Conservation (phyloP, 2,113 vertebrate species). For the Pandion haliaetus region DNA sequence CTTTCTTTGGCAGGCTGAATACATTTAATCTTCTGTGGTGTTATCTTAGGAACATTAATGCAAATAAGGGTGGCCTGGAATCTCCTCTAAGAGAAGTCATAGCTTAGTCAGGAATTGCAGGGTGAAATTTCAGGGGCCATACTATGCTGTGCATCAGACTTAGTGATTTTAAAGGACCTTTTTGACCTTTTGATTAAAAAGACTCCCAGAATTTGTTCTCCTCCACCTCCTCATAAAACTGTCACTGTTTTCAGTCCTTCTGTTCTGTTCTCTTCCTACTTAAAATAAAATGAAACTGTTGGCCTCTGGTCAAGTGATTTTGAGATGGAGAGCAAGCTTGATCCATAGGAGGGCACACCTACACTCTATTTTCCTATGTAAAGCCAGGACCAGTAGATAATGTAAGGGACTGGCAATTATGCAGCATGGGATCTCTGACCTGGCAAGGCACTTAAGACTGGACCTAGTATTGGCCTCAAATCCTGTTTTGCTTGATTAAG, state of each 20-base stretch:
- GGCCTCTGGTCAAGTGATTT: neutral
- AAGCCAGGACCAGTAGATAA: neutral
- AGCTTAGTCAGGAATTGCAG: neutral
- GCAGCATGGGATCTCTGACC: neutral
- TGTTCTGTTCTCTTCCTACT: neutral
- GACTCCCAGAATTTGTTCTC: neutral
- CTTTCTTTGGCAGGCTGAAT: neutral
- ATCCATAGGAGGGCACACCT: neutral
- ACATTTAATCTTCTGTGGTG: neutral
- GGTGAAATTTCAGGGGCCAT: neutral
- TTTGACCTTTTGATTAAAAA: slow-evolving; percentile 34
- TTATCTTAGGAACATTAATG: neutral
- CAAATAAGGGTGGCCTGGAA: neutral
- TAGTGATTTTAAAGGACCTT: neutral
- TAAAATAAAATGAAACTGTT: slow-evolving; percentile 13
- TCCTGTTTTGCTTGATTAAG: neutral
- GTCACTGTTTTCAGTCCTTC: slow-evolving; percentile 20
- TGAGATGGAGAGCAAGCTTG: neutral
- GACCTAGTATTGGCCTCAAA: accelerated
- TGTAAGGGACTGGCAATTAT: neutral
- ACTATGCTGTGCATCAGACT: neutral
- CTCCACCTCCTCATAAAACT: slow-evolving; percentile 46
- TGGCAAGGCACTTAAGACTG: neutral
- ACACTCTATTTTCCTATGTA: neutral
- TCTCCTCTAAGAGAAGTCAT: neutral